phyloP scores from a whole-genome alignment of 2,797 vertebrate species.

The Novumbra hubbsi region DNA sequence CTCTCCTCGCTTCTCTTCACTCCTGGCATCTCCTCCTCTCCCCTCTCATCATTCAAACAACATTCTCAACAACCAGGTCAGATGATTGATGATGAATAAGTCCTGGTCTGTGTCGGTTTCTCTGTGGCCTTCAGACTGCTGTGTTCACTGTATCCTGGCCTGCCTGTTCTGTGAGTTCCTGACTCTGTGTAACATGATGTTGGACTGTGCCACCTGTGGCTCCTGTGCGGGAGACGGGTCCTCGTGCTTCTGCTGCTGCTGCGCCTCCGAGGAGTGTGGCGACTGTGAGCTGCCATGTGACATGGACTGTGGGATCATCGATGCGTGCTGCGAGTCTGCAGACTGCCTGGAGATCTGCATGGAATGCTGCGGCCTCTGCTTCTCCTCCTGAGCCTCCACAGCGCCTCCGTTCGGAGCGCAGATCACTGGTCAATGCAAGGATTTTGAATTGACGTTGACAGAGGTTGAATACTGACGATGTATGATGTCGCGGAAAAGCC shows the following conservation, averaged over 20 bases:
- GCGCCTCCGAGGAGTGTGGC: constrained; percentile 88
- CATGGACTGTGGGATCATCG: constrained; percentile 98
- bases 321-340: constrained; percentile 97
- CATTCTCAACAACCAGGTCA: not conserved
- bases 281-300: constrained; percentile 97
- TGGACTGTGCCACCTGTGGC: constrained; percentile 96
- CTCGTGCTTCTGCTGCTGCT: constrained; percentile 94
- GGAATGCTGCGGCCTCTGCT: constrained; percentile 98
- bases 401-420: constrained; percentile 25
- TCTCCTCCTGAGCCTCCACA: constrained; percentile 84
- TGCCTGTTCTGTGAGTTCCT: constrained; percentile 98
- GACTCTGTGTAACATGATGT: constrained; percentile 93
- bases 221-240: constrained; percentile 90
- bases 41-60: no score
- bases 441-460: constrained; percentile 26
- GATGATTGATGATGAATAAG: not conserved
- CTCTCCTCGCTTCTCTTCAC: no score
- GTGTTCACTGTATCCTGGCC: constrained; percentile 96
- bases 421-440: constrained; percentile 7
- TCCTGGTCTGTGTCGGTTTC: constrained; percentile 92
- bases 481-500: not conserved
- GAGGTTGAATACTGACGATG: not conserved
- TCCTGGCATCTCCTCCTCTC: not conserved
- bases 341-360: constrained; percentile 99
- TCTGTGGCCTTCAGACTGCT: constrained; percentile 82